Percentiles rank a stretch among this genome's conserved stretches.
Evolutionary conservation across 2,888 invertebrate genomes (phyloP).

Genomic region (Coremacera marginata): DNA sequence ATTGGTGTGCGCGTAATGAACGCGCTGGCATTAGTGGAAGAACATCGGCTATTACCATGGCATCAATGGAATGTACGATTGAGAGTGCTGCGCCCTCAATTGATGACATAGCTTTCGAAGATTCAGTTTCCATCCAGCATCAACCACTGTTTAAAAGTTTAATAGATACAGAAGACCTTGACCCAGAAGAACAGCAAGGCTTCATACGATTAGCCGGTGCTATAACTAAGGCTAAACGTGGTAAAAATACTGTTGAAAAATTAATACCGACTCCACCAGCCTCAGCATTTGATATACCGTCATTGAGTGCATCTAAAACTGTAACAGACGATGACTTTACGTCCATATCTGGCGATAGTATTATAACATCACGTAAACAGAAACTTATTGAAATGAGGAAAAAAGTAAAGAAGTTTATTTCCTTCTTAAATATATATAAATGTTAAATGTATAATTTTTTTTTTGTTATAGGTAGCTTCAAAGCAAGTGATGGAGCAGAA

Average conservation of each 20-base stretch:
- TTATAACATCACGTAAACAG: slow-evolving; percentile 32
- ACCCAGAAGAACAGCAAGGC: background rate
- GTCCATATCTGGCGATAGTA: background rate
- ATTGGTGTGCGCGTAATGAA: slow-evolving; percentile 55
- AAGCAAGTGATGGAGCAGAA: background rate
- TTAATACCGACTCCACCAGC: slow-evolving; percentile 45
- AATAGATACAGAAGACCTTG: background rate
- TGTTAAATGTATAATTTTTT: background rate
- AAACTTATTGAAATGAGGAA: slow-evolving; percentile 49
- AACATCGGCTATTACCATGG: background rate
- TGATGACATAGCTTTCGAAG: slow-evolving; percentile 52
- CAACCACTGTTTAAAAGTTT: slow-evolving; percentile 10
- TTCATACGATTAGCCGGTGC: slow-evolving; percentile 51
- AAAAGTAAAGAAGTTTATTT: too few species aligned
- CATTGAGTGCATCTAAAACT: background rate
- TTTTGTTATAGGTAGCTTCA: background rate
- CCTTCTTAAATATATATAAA: background rate
- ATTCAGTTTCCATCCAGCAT: slow-evolving; percentile 48
- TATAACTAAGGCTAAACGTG: slow-evolving; percentile 45
- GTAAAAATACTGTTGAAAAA: slow-evolving; percentile 43
- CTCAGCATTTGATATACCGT: slow-evolving; percentile 46
- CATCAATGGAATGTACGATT: background rate
- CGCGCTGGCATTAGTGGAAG: slow-evolving; percentile 38
- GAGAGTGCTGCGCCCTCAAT: slow-evolving; percentile 14
- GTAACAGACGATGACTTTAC: background rate